Evolutionary conservation across 1,140 invertebrate species (phyloP).

Genomic region (Scaptomyza montana): DNA sequence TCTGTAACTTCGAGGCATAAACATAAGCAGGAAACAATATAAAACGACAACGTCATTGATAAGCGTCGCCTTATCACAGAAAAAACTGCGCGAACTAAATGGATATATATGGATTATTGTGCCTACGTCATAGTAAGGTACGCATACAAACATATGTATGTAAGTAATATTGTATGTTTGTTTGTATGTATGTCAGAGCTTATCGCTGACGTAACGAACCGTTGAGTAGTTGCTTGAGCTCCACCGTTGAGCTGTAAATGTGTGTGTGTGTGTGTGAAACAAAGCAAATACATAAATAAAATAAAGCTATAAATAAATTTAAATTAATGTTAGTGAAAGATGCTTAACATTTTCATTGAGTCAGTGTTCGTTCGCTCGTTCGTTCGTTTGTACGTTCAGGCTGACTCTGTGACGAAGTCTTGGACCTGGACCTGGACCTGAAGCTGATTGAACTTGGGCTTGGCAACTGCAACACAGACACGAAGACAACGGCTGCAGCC

Average conservation of each 20-base stretch:
- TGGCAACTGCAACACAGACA: not conserved
- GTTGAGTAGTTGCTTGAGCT: not conserved
- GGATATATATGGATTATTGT: too few species aligned
- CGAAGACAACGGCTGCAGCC: conserved; percentile 9
- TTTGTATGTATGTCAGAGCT: not conserved
- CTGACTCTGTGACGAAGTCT: too few species aligned
- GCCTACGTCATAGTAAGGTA: not conserved
- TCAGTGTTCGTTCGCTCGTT: conserved; percentile 15
- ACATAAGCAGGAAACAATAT: too few species aligned
- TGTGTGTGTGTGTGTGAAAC: conserved; percentile 8
- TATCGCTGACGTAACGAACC: conserved; percentile 15
- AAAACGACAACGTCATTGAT: conserved; percentile 17
- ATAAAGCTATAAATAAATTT: conserved; percentile 69
- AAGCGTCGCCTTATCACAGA: conserved; percentile 8
- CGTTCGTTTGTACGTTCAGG: too few species aligned
- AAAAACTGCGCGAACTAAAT: too few species aligned
- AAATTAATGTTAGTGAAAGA: conserved; percentile 75
- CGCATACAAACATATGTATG: too few species aligned
- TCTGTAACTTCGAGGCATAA: too few species aligned
- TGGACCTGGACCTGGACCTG: not conserved
- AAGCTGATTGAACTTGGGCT: not conserved
- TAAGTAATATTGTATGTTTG: too few species aligned
- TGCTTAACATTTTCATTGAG: conserved; percentile 75
- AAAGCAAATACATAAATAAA: conserved; percentile 62
- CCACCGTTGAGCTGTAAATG: too few species aligned